A percentile compares a stretch with the other conserved stretches of the same genome.
Conservation (phyloP, 1,140 invertebrate species). For the Amyelois transitella region DNA sequence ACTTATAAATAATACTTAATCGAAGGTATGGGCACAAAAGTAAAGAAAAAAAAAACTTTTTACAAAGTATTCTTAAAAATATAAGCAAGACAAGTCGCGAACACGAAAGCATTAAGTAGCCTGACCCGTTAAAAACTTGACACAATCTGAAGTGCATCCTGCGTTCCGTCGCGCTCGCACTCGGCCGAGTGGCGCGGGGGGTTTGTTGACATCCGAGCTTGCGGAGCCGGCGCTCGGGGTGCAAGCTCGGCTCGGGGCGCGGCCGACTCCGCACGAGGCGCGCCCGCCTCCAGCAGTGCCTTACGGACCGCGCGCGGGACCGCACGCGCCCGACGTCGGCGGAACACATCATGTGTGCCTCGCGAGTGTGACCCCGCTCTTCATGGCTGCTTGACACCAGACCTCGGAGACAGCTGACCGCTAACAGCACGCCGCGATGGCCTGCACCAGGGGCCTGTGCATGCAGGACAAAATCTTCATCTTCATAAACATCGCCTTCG, state of each 20-base stretch:
- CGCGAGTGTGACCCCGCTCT: neutral
- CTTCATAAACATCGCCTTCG: conserved; percentile 66
- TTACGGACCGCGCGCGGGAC: conserved; percentile 32
- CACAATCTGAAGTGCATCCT: too few species aligned
- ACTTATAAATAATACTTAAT: too few species aligned
- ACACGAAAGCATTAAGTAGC: too few species aligned
- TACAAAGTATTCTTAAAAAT: too few species aligned
- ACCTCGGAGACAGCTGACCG: neutral
- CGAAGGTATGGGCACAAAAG: too few species aligned
- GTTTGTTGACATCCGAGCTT: neutral
- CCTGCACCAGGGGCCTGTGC: conserved; percentile 48
- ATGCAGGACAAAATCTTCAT: conserved; percentile 61
- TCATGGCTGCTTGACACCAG: neutral
- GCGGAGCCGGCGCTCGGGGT: neutral
- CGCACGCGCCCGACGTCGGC: conserved; percentile 6
- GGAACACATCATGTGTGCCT: neutral
- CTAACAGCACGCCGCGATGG: conserved; percentile 29
- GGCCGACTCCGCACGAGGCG: conserved; percentile 9
- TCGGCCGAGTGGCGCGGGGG: neutral
- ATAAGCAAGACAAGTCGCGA: too few species aligned
- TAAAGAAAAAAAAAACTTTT: too few species aligned
- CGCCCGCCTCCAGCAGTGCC: conserved; percentile 33
- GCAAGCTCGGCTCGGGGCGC: conserved; percentile 10
- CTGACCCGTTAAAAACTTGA: too few species aligned
- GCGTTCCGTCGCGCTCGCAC: too few species aligned